Base-by-base conservation (phyloP, 1,140 invertebrate species). In the Cotesia glomerata region DNA sequence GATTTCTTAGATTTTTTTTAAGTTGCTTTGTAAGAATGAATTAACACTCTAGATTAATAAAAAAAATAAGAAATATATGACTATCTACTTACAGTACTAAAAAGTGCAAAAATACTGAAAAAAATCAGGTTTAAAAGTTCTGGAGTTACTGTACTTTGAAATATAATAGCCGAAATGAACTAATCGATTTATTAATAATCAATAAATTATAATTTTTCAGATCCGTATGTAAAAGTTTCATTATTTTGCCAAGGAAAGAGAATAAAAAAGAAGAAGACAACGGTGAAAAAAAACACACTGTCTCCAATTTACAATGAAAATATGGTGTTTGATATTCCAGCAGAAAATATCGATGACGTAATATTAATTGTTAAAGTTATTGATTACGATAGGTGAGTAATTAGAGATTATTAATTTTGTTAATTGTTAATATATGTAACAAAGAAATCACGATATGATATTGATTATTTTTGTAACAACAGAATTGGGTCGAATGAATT, bases 401-500 rank as follows among this genome's bases (percentile, higher is more conserved):
- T 73, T 16, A 52, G 58, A 39, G 35, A 52, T 64, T 56, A 49
- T 73, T 54, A 9, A 39, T 58, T 62, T 51, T 51, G 0, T 18
- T 26, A 59, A 45, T 59, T n/a, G 11, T 36, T 62, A 35, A 59
- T 45, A 26, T 34, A 49, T 45, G 56, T 56, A 26, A 16, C n/a
- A 61, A 26, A 59, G 68, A 79, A 66, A 49, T 62, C 39, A 65
- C 51, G 74, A 67, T 68, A 3, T 26, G 68, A 14, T 59, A 66
- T 56, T 1, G 13, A 32, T 52, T 2, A 13, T 52, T 45, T 36
- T 5, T 65, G 64, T 8, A 73, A 49, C 76, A 84, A 49, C 80
- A 95, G 95, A 81, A 95, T 97, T 76, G 94, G 95, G 7, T 91
- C 93, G 32, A 95, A 96, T 81, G 95, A 96, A 81, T 86, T 96